Evolutionary conservation across 1,140 invertebrate genomes (phyloP), one percentile per base, ranked within the genome.

Genomic region (Adoxophyes honmai): DNA sequence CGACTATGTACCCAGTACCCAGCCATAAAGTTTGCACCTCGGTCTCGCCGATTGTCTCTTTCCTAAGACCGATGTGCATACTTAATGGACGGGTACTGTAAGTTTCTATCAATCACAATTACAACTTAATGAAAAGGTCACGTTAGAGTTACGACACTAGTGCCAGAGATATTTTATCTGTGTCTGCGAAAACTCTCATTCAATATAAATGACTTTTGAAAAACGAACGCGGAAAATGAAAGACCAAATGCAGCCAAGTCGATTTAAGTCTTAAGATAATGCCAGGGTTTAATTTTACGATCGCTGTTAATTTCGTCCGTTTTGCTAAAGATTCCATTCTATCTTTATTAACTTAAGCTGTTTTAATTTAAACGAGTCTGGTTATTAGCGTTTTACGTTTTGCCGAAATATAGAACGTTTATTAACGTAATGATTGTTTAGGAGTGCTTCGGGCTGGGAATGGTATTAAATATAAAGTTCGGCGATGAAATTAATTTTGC

Each of bases 321-420:
- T 7, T 28, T 3, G 18, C 16, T 18, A 18, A 44, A 44, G 21
- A 48, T 48, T 33, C 18, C 10, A 10, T 48, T 48, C 11, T 5
- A 11, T 28, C 16, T 48, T 48, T 48, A 48, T 48, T 48, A 48
- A 48, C 42, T 48, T 28, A 28, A 28, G 42, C n/a, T 28, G 21
- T 28, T 28, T 3, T 28, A 28, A 44, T 44, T 48, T 28, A 16
- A 28, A 48, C 42, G 21, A 48, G 42, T 48, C n/a, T 7, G 7
- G 11, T n/a, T 48, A 28, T 28, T 28, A 28, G 21, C 42, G 6
- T 36, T 28, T 36, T 36, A 36, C 34, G 1, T 48, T 48, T 48
- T 4, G 21, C 2, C 21, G 11, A 48, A 48, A 18, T 48, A 28
- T 48, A 21, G n/a, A 28, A 48, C n/a, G 21, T 21, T 48, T 48